Conservation (phyloP, 2,888 invertebrate species). For the Pterobdella sp. region DNA sequence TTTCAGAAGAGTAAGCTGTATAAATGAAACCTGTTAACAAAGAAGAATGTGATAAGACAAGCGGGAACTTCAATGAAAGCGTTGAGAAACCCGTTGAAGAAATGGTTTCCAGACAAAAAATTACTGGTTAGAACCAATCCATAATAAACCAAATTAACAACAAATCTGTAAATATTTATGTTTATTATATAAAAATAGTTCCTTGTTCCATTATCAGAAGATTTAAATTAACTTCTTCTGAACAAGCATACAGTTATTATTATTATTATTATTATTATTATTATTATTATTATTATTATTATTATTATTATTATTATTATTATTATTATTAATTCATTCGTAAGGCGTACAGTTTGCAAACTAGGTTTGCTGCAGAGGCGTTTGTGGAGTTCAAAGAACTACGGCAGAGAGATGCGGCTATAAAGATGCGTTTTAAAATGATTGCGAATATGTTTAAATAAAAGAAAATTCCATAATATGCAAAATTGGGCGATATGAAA, state of each 20-base stretch:
- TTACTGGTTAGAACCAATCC: slow-evolving; percentile 38
- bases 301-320: not conserved
- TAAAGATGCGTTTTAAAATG: too few relatives aligned
- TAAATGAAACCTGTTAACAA: slow-evolving; percentile 32
- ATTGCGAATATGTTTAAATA: too few relatives aligned
- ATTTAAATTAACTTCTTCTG: too few relatives aligned
- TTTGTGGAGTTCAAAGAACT: not conserved
- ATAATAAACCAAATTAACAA: slow-evolving; percentile 37
- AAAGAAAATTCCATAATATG: not conserved
- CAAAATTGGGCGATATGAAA: not conserved
- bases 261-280: too few relatives aligned
- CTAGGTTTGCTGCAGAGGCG: too few relatives aligned
- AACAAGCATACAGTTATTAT: too few relatives aligned
- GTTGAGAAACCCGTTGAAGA: slow-evolving; percentile 38
- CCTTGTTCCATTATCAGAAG: too few relatives aligned
- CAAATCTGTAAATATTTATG: slow-evolving; percentile 35
- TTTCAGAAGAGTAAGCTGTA: too few relatives aligned
- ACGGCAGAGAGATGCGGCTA: not conserved
- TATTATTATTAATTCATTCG: too few relatives aligned
- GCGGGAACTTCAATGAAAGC: slow-evolving; percentile 38
- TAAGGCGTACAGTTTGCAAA: too few relatives aligned
- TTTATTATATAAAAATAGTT: too few relatives aligned
- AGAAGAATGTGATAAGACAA: slow-evolving; percentile 34
- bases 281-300: not conserved
- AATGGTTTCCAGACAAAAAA: slow-evolving; percentile 36